These are phyloP conservation scores for Upupa epops DNA, from an alignment of 2,113 vertebrate genomes.

Conservation along the genomic window DNA sequence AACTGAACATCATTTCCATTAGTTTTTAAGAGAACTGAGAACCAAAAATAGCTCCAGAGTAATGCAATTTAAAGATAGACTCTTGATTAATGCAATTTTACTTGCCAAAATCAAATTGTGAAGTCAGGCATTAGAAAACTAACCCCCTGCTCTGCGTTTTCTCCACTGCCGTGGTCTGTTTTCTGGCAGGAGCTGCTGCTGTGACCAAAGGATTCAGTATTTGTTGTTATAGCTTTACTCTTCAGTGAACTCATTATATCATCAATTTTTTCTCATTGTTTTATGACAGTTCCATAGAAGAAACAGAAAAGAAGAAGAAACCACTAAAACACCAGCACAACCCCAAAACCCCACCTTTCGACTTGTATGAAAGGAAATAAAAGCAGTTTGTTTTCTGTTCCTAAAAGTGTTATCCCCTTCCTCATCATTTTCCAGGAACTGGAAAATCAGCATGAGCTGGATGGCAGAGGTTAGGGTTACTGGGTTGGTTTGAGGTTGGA, in stretches of 20 bases:
- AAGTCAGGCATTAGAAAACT: slow-evolving; percentile 23
- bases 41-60: neutral
- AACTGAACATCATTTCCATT: neutral
- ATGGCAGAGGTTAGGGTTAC: too few relatives aligned
- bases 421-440: neutral
- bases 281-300: too few relatives aligned
- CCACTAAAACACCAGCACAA: neutral
- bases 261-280: neutral
- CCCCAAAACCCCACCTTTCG: neutral
- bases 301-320: too few relatives aligned
- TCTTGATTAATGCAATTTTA: slow-evolving; percentile 17
- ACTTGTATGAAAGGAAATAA: neutral
- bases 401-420: neutral
- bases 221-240: slow-evolving; percentile 30
- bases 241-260: slow-evolving; percentile 10
- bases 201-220: slow-evolving; percentile 40
- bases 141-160: neutral
- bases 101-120: slow-evolving; percentile 1
- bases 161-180: neutral
- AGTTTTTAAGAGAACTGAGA: neutral
- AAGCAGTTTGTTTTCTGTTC: neutral
- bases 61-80: neutral
- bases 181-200: slow-evolving; percentile 21
- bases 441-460: slow-evolving; percentile 12
- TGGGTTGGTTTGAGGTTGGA: too few relatives aligned